Evolutionary conservation across 1,140 invertebrate species (phyloP).

Genomic region (Apis cerana): DNA sequence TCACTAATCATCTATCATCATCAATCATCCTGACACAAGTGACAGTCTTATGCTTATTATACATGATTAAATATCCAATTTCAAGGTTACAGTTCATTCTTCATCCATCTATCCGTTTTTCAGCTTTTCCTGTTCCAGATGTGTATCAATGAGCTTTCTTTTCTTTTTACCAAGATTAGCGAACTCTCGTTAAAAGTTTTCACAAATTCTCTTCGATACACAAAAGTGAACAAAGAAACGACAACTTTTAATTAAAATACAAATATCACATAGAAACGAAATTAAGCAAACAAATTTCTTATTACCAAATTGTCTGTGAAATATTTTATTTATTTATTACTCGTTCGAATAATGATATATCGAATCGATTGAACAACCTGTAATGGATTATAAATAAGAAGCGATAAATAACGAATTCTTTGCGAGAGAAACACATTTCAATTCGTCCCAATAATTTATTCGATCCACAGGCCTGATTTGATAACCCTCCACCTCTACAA

Average conservation of each 20-base stretch:
- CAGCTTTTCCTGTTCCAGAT: not conserved
- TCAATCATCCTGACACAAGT: not conserved
- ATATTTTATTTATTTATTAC: not conserved
- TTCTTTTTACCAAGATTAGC: no score
- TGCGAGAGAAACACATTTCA: not conserved
- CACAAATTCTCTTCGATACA: no score
- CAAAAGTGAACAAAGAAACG: no score
- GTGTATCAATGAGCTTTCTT: not conserved
- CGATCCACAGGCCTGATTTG: not conserved
- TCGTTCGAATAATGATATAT: no score
- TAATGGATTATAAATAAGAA: not conserved
- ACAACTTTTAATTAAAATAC: no score
- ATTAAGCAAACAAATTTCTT: no score
- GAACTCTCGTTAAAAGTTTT: no score
- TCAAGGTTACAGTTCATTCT: not conserved
- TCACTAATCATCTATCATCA: not conserved
- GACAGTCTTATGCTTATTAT: not conserved
- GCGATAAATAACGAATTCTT: not conserved
- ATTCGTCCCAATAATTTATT: conserved; percentile 20
- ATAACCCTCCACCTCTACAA: not conserved
- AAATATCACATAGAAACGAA: no score
- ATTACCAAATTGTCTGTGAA: no score
- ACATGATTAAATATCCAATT: conserved; percentile 7
- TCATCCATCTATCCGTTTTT: not conserved
- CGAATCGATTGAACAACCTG: not conserved